phyloP scores from a whole-genome alignment of 37 sponge, comb jelly and placozoan genomes.

The Ephydatia muelleri region DNA sequence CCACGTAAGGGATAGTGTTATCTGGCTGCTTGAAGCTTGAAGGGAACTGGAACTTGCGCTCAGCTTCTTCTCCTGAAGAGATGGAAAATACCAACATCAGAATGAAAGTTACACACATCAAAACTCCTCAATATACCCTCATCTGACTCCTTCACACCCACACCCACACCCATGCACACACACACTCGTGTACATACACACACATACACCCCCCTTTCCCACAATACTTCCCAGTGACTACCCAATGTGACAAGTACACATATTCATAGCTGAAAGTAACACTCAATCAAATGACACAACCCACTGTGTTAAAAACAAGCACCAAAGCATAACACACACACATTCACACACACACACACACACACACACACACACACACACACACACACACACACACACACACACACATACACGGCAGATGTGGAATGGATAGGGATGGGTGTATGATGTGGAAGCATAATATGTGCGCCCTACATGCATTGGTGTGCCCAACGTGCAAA shows the following conservation, averaged over 20 bases:
- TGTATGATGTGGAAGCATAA: neutral
- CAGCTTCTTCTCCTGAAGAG: conserved; percentile 3
- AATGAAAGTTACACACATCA: neutral
- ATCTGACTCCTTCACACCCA: neutral
- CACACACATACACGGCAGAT: neutral
- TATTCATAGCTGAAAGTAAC: too few species aligned
- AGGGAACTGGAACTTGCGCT: conserved; percentile 10
- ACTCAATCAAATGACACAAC: too few species aligned
- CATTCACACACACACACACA: conserved; percentile 18
- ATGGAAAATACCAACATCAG: neutral
- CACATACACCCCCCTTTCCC: too few species aligned
- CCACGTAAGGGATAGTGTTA: conserved; percentile 46
- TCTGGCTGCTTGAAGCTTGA: conserved; percentile 14
- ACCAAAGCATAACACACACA: conserved; percentile 13
- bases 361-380: conserved; percentile 32
- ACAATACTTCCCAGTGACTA: too few species aligned
- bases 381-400: conserved; percentile 29
- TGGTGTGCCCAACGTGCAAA: neutral
- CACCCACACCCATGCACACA: neutral
- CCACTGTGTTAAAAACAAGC: too few species aligned
- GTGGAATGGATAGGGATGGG: neutral
- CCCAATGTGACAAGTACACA: too few species aligned
- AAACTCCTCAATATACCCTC: neutral
- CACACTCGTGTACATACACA: conserved; percentile 15
- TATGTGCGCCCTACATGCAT: neutral